Evolutionary conservation across 2,797 vertebrate species (phyloP), one percentile per base, ranked within the genome.

Genomic region (Myoxocephalus aenaeus): DNA sequence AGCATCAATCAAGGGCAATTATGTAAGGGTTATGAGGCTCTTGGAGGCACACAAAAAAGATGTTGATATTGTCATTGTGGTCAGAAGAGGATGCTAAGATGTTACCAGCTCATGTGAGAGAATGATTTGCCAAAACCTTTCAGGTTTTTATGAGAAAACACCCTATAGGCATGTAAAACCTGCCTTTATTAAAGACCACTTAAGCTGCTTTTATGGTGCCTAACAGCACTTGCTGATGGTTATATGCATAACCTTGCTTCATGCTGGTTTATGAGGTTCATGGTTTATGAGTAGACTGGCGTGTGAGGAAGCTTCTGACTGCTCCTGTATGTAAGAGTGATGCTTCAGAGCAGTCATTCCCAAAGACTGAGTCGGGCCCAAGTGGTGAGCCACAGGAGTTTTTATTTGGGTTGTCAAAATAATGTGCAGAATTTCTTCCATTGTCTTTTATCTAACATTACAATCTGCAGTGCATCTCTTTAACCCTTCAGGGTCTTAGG

Each of bases 151-250:
- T 80, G 87, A 72, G 86, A 84, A 87, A 80, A 88, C 27, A 77
- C 84, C 88, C 66, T 6, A 63, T 86, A 90, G 89, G 75, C 86
- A 81, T 84, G 82, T 91, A 90, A 90, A 92, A 81, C 77, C 78
- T 29, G 64, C 80, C 79, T 88, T 92, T 92, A 91, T 93, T 93
- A 91, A 92, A 89, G 80, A 90, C 84, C 91, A 90, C 89, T 93
- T 92, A 90, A 83, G 85, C 77, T 38, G 62, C 65, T 51, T 88
- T 92, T 90, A 92, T 85, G 86, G 78, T 20, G 66, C 86, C 75
- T 70, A 81, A 87, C 87, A 89, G 70, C 69, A 74, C 83, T 74
- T 66, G 59, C 65, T 81, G 82, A 84, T 86, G 82, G 86, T 86
- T 81, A 65, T 69, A 73, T 70, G 74, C 73, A 68, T 75, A 86